Evolutionary conservation across 2,888 invertebrate genomes (phyloP).

Genomic region (Eristalis intricaria): DNA sequence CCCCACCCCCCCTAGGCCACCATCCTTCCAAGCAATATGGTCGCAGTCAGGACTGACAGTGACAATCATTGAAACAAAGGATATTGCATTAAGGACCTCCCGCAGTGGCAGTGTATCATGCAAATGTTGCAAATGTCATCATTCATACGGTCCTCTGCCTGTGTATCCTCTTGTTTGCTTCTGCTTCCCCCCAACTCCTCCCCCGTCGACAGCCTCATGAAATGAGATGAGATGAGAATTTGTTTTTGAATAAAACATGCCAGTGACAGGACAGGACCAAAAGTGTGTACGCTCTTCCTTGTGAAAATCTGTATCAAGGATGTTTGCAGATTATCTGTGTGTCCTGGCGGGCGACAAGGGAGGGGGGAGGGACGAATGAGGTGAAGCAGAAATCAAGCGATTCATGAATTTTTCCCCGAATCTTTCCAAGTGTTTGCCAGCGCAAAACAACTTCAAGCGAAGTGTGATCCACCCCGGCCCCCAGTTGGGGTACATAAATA

Average conservation of each 20-base stretch:
- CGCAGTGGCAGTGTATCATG: neutral
- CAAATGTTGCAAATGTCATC: conserved; percentile 19
- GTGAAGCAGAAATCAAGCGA: conserved; percentile 10
- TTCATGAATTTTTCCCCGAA: conserved; percentile 3
- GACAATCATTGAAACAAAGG: conserved; percentile 7
- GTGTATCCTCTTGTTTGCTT: neutral
- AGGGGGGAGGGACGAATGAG: neutral
- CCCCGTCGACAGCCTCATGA: neutral
- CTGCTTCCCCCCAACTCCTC: neutral
- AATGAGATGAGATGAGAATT: neutral
- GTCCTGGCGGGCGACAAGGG: no score
- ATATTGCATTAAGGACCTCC: conserved; percentile 13
- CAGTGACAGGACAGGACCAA: neutral
- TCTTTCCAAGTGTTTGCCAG: conserved; percentile 17
- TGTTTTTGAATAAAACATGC: conserved; percentile 25
- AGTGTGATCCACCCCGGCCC: neutral
- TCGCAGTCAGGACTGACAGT: neutral
- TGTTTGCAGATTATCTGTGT: neutral
- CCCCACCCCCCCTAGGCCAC: neutral
- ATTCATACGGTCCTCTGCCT: conserved; percentile 10
- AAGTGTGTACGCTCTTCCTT: neutral
- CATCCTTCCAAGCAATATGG: no score
- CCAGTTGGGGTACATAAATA: neutral
- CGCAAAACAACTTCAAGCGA: neutral
- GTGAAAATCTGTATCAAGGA: neutral